Percentiles rank a stretch among this genome's conserved stretches.
These are phyloP conservation scores for Rachycentron canadum DNA, from an alignment of 2,797 vertebrate genomes.

Conservation along the genomic window DNA sequence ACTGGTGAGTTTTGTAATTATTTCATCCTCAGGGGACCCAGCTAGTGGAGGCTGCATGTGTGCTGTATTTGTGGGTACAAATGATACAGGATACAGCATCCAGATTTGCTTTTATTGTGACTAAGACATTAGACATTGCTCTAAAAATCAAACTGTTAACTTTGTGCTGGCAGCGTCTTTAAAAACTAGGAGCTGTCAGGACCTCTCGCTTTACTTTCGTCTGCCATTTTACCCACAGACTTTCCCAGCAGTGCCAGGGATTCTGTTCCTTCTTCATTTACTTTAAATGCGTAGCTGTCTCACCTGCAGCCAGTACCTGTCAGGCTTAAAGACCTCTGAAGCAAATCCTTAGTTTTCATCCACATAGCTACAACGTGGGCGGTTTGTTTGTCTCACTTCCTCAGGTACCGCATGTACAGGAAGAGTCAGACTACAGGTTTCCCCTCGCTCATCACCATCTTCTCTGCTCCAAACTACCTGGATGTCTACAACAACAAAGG, in stretches of 20 bases:
- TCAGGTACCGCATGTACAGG: conserved; percentile 98
- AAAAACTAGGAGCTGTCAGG: conserved; percentile 15
- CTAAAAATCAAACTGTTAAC: background rate
- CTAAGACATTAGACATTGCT: background rate
- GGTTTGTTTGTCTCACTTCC: conserved; percentile 48
- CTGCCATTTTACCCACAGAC: conserved; percentile 32
- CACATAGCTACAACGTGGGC: conserved; percentile 36
- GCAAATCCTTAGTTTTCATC: conserved; percentile 22
- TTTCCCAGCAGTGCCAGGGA: background rate
- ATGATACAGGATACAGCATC: background rate
- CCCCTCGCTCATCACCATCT: conserved; percentile 98
- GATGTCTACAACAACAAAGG: conserved; percentile 99
- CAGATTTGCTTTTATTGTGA: conserved; percentile 17
- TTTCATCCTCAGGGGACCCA: background rate
- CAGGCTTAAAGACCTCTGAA: conserved; percentile 50
- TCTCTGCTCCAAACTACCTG: conserved; percentile 99
- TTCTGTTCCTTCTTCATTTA: conserved; percentile 15
- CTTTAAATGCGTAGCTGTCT: conserved; percentile 50
- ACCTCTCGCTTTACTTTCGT: background rate
- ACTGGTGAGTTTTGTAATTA: conserved; percentile 33
- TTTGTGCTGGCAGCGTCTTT: conserved; percentile 8
- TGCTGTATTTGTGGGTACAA: conserved; percentile 23
- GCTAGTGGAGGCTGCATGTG: conserved; percentile 7
- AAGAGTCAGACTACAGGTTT: conserved; percentile 99
- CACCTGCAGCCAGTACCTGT: conserved; percentile 26